phyloP scores from a whole-genome alignment of 2,797 vertebrate genomes.

The Pithecia hirsuta region DNA sequence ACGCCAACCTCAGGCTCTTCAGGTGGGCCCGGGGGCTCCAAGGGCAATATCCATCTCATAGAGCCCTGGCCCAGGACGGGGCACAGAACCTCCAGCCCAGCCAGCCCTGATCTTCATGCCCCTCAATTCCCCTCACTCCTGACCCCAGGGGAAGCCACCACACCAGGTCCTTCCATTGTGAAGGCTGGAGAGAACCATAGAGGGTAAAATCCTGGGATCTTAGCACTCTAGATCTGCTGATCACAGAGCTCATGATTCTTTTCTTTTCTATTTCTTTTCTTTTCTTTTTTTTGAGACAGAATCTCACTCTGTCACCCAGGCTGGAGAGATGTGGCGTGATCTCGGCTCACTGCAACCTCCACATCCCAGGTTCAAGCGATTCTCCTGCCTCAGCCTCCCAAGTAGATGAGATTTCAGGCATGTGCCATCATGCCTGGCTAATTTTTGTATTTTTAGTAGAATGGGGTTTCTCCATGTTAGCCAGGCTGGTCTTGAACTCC shows the following conservation, averaged over 20 bases:
- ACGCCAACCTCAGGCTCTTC: neutral
- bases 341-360: neutral
- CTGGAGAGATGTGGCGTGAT: neutral
- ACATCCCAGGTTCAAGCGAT: neutral
- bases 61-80: neutral
- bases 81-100: neutral
- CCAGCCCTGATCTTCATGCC: neutral
- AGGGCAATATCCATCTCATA: neutral
- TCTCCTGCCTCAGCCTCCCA: neutral
- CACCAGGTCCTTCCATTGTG: neutral
- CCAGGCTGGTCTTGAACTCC: neutral
- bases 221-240: neutral
- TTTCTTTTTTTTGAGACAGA: too few species aligned
- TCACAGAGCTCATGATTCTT: neutral
- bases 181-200: neutral
- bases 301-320: too few species aligned
- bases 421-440: neutral
- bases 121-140: too few species aligned
- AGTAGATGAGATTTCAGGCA: too few species aligned
- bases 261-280: neutral
- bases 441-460: neutral
- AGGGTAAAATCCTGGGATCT: neutral
- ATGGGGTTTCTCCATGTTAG: neutral
- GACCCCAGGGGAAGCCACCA: neutral
- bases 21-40: neutral